Base-by-base conservation (phyloP, 2,888 invertebrate species). In the Hecatera dysodea region DNA sequence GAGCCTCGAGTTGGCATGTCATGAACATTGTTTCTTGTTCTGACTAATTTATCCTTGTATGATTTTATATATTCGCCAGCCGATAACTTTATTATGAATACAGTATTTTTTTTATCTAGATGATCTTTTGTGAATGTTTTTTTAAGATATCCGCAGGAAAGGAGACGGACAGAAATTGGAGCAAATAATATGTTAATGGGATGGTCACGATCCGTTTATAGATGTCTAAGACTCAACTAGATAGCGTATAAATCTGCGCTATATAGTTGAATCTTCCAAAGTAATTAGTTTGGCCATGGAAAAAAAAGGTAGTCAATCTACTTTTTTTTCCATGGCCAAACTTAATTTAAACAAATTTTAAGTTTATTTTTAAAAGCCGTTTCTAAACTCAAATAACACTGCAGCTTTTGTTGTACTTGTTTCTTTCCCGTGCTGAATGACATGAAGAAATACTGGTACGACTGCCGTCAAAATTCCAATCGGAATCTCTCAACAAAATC, bases 141-240 rank as follows among this genome's bases (percentile, higher is more conserved):
- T 12, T 36, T 11, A 29, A 36, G 36, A 50, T 65, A 59, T 42
- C 53, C 19, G 56, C 9, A 39, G 22, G 2, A 1, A 24, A 66
- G 4, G 22, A 44, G 39, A 53, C 46, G 19, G 33, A 5, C 22
- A 22, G 29, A 66, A 79, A 73, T 66, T 55, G 24, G 66, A 59
- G 66, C 66, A 66, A 63, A 71, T 53, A 76, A 62, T 48, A 76
- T 64, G 53, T 24, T 63, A 63, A 65, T 72, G 15, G 42, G 50
- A 72, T 48, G 50, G 33, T 67, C 39, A 60, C 53, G 27, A 64
- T n/a, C 24, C n/a, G 27, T 67, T 52, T 56, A 61, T 15, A 67
- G 33, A 78, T 46, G 27, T 57, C 52, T 52, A 64, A 70, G 60
- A 72, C 78, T 39, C 17, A 42, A 70, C 33, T 22, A 19, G 60